A percentile compares a stretch with the other conserved stretches of the same genome.
Evolutionary conservation across 2,888 invertebrate species (phyloP).

Genomic region (Cephus pygmeus): DNA sequence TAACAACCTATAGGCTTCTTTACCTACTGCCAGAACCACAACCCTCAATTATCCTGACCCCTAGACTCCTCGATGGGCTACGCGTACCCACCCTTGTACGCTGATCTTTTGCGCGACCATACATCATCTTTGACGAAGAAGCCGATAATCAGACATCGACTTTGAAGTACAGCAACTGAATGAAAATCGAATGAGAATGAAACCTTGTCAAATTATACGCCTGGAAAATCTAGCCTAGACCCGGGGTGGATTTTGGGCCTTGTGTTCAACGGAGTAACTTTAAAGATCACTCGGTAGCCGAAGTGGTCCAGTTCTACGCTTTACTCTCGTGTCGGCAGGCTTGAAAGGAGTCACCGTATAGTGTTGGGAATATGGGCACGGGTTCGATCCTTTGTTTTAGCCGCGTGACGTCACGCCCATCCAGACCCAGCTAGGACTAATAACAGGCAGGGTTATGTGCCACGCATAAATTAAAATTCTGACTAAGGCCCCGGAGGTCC

Average conservation of each 20-base stretch:
- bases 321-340: constrained; percentile 40
- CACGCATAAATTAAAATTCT: constrained; percentile 61
- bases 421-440: constrained; percentile 54
- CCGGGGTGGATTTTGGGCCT: not conserved
- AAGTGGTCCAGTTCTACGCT: not conserved
- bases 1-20: constrained; percentile 12
- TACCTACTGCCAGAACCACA: constrained; percentile 15
- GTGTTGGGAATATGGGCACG: constrained; percentile 39
- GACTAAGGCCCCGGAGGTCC: constrained; percentile 4
- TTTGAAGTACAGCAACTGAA: not conserved
- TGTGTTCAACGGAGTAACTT: not conserved
- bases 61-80: constrained; percentile 10
- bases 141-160: not conserved
- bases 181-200: not conserved
- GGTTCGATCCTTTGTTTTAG: constrained; percentile 60
- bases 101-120: not conserved
- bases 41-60: constrained; percentile 42
- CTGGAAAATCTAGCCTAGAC: not conserved
- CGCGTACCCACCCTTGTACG: not conserved
- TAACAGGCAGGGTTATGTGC: constrained; percentile 55
- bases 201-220: not conserved
- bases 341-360: constrained; percentile 47
- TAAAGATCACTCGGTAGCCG: not conserved
- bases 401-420: constrained; percentile 62
- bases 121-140: not conserved